These are phyloP conservation scores for Varecia variegata DNA, from an alignment of 2,797 vertebrate species.

Conservation along the genomic window DNA sequence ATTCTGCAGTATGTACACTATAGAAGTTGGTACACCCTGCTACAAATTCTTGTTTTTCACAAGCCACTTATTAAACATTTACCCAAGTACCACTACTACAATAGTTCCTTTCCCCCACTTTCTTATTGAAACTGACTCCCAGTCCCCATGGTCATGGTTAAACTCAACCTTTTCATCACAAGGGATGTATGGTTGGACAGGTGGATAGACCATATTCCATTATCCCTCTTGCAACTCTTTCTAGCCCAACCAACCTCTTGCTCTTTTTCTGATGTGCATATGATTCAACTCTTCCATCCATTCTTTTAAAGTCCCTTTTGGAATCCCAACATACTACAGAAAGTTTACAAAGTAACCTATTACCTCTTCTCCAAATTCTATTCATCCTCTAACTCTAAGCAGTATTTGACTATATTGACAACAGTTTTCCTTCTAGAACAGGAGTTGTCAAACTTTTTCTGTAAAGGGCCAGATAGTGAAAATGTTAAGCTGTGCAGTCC, in stretches of 20 bases:
- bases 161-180: not conserved
- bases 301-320: not conserved
- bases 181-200: no score
- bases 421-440: not conserved
- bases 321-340: not conserved
- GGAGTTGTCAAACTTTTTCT: not conserved
- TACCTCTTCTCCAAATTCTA: not conserved
- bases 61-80: not conserved
- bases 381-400: not conserved
- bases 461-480: not conserved
- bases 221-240: not conserved
- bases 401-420: not conserved
- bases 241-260: not conserved
- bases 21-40: not conserved
- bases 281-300: not conserved
- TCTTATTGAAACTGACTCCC: not conserved
- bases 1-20: accelerated
- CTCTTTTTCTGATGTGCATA: not conserved
- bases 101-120: not conserved
- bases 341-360: not conserved
- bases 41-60: not conserved
- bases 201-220: not conserved
- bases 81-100: not conserved
- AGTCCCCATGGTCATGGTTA: not conserved
- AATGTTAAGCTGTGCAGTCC: not conserved